phyloP scores from a whole-genome alignment of 2,797 vertebrate genomes.

The Tapirus indicus region DNA sequence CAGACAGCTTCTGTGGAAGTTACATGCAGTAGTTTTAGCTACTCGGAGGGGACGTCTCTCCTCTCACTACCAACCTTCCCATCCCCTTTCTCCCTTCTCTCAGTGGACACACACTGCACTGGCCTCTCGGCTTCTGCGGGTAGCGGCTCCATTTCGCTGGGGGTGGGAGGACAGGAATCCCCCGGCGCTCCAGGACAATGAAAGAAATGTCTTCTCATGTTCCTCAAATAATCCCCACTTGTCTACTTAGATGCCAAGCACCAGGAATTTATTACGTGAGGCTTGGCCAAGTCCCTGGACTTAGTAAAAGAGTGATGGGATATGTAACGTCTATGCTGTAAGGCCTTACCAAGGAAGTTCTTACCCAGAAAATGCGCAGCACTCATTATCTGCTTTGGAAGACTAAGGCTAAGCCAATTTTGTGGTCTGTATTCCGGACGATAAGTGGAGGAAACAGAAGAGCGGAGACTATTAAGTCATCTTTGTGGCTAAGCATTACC shows the following conservation, averaged over 20 bases:
- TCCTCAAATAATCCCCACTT: background rate
- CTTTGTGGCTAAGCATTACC: background rate
- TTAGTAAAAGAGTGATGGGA: background rate
- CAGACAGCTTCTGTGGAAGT: too few species aligned
- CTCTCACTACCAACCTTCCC: background rate
- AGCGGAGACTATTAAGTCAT: background rate
- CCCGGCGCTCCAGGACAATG: background rate
- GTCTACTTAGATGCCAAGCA: background rate
- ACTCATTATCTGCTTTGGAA: background rate
- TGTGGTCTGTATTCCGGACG: background rate
- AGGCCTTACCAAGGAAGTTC: background rate
- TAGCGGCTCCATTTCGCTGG: background rate
- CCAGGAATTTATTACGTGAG: background rate
- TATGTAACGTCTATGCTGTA: background rate
- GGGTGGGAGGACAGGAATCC: too few species aligned
- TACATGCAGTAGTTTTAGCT: background rate
- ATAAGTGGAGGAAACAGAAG: background rate
- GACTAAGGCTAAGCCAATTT: background rate
- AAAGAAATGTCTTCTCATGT: background rate
- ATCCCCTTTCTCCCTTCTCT: background rate
- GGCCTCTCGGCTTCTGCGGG: background rate
- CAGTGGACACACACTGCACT: background rate
- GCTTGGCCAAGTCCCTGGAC: background rate
- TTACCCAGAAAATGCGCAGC: background rate
- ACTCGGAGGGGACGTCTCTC: background rate